phyloP scores from a whole-genome alignment of 2,797 vertebrate genomes.

The Cephalopachus bancanus region DNA sequence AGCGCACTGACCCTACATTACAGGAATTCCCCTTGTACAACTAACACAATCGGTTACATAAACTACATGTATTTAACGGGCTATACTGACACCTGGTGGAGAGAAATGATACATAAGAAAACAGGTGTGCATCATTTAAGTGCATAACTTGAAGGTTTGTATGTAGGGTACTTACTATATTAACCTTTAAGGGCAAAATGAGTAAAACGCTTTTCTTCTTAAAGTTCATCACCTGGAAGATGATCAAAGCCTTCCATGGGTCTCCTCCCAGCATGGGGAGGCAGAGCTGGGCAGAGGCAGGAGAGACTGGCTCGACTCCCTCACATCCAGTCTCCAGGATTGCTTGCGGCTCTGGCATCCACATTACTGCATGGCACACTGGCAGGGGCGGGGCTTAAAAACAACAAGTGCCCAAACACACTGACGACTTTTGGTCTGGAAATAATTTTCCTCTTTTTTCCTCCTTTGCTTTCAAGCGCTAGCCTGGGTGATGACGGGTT shows the following conservation, averaged over 20 bases:
- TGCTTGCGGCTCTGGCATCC: constrained; percentile 47
- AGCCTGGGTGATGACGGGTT: background rate
- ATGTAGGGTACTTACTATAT: background rate
- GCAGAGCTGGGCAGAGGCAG: background rate
- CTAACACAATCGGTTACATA: too few species aligned
- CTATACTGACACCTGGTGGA: too few species aligned
- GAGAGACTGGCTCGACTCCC: background rate
- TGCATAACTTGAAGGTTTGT: too few species aligned
- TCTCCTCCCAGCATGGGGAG: background rate
- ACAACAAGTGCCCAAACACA: constrained; percentile 1
- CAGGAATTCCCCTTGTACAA: too few species aligned
- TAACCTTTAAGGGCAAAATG: constrained; percentile 5
- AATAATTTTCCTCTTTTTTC: constrained; percentile 38
- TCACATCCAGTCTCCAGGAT: background rate
- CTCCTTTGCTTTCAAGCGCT: constrained; percentile 60
- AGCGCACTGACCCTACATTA: background rate
- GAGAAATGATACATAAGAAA: too few species aligned
- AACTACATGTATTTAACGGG: too few species aligned
- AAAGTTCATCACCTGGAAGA: background rate
- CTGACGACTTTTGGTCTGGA: constrained; percentile 24
- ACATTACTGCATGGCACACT: background rate
- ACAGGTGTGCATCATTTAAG: too few species aligned
- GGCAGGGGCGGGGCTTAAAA: background rate
- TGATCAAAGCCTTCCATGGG: background rate
- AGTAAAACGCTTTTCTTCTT: background rate